Evolutionary conservation across 1,140 invertebrate species (phyloP).

Genomic region (Habropoda laboriosa): DNA sequence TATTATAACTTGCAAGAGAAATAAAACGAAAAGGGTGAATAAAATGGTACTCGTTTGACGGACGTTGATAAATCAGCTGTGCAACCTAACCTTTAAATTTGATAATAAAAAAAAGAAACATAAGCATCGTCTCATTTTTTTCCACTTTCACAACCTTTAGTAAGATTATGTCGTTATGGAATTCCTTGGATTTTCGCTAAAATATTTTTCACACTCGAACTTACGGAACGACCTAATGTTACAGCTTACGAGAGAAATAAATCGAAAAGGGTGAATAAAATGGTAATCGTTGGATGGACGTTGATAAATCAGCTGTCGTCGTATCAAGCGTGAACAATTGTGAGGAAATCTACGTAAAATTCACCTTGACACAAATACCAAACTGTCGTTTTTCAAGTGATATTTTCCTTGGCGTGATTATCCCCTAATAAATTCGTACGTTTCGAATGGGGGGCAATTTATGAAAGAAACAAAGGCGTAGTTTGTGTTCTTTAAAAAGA

Average conservation of each 20-base stretch:
- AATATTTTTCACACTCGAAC: too few species aligned
- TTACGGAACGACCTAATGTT: too few species aligned
- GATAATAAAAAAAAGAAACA: too few species aligned
- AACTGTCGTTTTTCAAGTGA: neutral
- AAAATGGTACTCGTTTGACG: neutral
- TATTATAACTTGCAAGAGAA: neutral
- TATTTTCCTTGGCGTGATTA: neutral
- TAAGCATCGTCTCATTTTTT: too few species aligned
- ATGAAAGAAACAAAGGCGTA: too few species aligned
- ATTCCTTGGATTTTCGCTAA: too few species aligned
- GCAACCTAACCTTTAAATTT: too few species aligned
- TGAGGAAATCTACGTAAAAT: slow-evolving; percentile 12
- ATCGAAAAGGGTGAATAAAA: neutral
- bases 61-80: neutral
- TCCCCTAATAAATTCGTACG: neutral
- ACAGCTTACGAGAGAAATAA: neutral
- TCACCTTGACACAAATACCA: slow-evolving; percentile 13
- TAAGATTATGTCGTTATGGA: too few species aligned
- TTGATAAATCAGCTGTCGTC: neutral
- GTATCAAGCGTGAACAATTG: neutral
- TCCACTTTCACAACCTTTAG: too few species aligned
- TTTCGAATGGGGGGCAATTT: too few species aligned
- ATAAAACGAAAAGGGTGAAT: neutral
- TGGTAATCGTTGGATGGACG: neutral
- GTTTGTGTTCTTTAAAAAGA: too few species aligned